Evolutionary conservation across 2,888 invertebrate genomes (phyloP), one percentile per base, ranked within the genome.

Genomic region (Stictocephala bisonia): DNA sequence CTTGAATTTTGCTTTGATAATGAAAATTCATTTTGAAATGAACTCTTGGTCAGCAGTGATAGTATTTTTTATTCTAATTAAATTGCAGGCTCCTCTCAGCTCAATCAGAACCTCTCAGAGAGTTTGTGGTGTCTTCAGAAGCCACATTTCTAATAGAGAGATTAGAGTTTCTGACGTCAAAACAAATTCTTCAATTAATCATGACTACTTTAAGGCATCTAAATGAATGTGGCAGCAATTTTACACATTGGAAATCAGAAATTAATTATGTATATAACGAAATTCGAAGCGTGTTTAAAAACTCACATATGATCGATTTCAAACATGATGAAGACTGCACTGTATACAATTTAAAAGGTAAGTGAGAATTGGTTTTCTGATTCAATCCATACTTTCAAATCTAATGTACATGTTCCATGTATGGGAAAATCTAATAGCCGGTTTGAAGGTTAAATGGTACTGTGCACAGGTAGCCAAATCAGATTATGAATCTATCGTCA

Each of bases 81-180:
- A n/a, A n/a, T n/a, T n/a, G n/a, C n/a, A n/a, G 56, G 31, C 31
- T 29, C 15, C 31, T 56, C 29, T 27, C 56, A 29, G 56, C 56
- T 27, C 3, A 29, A 29, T 56, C n/a, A 7, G 56, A 56, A 13
- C 29, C 27, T 7, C 27, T 60, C 7, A 60, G 35, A 20, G 35
- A 40, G 15, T 60, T 60, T 13, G 11, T 60, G 31, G 35, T 9
- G 35, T 60, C 60, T 9, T 60, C 60, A 20, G 60, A 60, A 60
- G 60, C 60, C 22, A 29, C 60, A 20, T 60, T 60, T 60, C 1
- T 35, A 11, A 29, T 60, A 20, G 60, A 60, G 40, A 60, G 60
- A 35, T 20, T 60, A 1, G 35, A 20, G 22, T 40, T 35, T 20
- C 31, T 18, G 18, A 11, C 60, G 22, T 29, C 35, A 35, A 20